Conservation (phyloP, 2,888 invertebrate genomes). For the Drosophila nigritarsus region DNA sequence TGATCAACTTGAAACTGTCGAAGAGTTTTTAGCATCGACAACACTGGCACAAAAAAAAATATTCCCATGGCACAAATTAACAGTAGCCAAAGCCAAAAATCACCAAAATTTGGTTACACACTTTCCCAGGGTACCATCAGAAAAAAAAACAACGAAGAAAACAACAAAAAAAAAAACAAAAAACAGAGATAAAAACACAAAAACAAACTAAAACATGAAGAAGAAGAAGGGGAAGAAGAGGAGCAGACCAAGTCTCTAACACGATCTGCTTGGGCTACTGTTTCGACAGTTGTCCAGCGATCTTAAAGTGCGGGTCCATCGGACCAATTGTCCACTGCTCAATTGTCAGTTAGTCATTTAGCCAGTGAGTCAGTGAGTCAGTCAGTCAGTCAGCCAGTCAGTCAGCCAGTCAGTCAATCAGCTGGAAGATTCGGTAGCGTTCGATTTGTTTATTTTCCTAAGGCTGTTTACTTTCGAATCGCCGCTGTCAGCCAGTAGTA, state of each 20-base stretch:
- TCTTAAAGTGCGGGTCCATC: constrained; percentile 53
- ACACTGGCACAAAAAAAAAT: constrained; percentile 22
- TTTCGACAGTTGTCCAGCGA: constrained; percentile 50
- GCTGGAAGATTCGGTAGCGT: constrained; percentile 40
- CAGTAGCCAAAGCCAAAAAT: constrained; percentile 58
- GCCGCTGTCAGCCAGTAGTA: constrained; percentile 54
- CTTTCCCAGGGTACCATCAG: constrained; percentile 66
- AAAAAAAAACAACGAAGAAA: constrained; percentile 16
- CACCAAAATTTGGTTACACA: constrained; percentile 35
- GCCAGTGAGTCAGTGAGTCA: not conserved
- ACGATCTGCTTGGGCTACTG: constrained; percentile 45
- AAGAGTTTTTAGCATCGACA: constrained; percentile 28
- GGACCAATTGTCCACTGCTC: constrained; percentile 25
- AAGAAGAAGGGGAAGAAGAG: not conserved
- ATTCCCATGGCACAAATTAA: constrained; percentile 77
- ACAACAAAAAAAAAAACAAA: constrained; percentile 1
- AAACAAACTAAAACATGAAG: not conserved
- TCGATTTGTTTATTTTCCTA: constrained; percentile 71
- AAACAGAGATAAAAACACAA: not conserved
- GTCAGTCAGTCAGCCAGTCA: not conserved
- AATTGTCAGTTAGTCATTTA: not conserved
- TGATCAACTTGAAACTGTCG: constrained; percentile 35
- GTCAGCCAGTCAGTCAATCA: constrained; percentile 13
- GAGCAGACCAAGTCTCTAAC: constrained; percentile 12
- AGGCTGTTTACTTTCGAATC: constrained; percentile 74